These are phyloP conservation scores for Philypnodon macrostomus DNA, from an alignment of 2,797 vertebrate genomes.

Conservation along the genomic window DNA sequence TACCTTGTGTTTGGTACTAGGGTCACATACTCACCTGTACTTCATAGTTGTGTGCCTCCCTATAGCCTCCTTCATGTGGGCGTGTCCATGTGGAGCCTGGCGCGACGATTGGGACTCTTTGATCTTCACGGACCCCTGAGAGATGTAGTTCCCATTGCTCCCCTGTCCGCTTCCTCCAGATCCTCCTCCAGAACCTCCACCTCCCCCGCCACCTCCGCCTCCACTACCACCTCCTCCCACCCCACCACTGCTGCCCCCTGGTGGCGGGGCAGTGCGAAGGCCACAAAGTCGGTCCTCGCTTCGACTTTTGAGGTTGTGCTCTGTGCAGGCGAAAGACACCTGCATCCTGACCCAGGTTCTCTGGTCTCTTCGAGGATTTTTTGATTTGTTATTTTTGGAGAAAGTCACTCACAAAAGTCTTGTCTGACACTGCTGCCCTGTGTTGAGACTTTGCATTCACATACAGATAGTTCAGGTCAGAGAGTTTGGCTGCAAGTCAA, in stretches of 20 bases:
- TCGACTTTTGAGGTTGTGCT: constrained; percentile 84
- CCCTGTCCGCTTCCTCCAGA: constrained; percentile 67
- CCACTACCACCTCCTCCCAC: constrained; percentile 61
- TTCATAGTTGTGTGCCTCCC: constrained; percentile 81
- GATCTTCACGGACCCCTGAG: constrained; percentile 71
- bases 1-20: constrained; percentile 11
- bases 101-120: constrained; percentile 68
- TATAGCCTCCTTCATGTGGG: constrained; percentile 83
- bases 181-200: constrained; percentile 55
- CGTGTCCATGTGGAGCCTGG: constrained; percentile 71
- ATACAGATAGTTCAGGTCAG: constrained; percentile 55
- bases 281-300: constrained; percentile 81
- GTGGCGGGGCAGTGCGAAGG: constrained; percentile 78
- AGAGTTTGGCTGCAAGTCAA: constrained; percentile 56
- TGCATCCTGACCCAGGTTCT: constrained; percentile 74
- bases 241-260: constrained; percentile 74
- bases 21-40: constrained; percentile 75
- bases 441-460: constrained; percentile 32
- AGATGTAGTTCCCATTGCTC: constrained; percentile 72
- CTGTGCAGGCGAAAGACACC: constrained; percentile 83
- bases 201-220: constrained; percentile 54
- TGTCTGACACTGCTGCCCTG: constrained; percentile 26
- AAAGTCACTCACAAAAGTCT: constrained; percentile 31
- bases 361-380: constrained; percentile 20
- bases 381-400: neutral